A percentile compares a stretch with the other conserved stretches of the same genome.
Conservation (phyloP, 2,888 invertebrate genomes). For the Hirtodrosophila duncani region DNA sequence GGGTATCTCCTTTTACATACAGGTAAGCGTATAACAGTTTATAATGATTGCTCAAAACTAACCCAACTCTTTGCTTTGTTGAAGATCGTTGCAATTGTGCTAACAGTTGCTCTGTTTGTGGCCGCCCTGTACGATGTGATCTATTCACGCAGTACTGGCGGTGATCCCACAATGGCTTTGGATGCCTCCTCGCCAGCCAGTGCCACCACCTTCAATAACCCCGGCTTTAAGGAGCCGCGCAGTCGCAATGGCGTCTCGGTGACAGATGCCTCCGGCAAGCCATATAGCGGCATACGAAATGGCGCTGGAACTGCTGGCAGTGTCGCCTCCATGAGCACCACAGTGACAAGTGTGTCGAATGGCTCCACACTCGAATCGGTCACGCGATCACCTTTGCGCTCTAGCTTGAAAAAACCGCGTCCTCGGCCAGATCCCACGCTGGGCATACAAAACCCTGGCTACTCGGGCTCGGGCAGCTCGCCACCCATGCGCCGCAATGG, state of each 20-base stretch:
- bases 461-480: constrained; percentile 85
- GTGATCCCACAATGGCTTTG: constrained; percentile 86
- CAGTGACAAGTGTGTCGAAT: constrained; percentile 83
- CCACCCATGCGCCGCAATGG: constrained; percentile 90
- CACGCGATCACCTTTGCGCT: constrained; percentile 84
- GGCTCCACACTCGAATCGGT: constrained; percentile 79
- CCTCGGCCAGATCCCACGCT: constrained; percentile 80
- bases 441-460: constrained; percentile 91
- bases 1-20: constrained; percentile 92
- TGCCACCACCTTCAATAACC: constrained; percentile 90
- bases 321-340: constrained; percentile 86
- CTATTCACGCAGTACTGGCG: constrained; percentile 86
- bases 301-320: constrained; percentile 81
- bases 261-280: constrained; percentile 92
- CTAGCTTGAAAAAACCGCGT: constrained; percentile 90
- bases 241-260: constrained; percentile 83
- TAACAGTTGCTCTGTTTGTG: constrained; percentile 87
- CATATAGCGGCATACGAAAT: constrained; percentile 83
- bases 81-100: constrained; percentile 87
- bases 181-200: constrained; percentile 80
- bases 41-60: neutral
- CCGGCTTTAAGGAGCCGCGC: constrained; percentile 88
- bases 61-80: constrained; percentile 59
- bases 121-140: constrained; percentile 89
- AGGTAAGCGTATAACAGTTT: constrained; percentile 81